Percentiles rank a stretch among this genome's conserved stretches.
phyloP scores from a whole-genome alignment of 2,113 vertebrate species.

The Neodon shergylaensis region DNA sequence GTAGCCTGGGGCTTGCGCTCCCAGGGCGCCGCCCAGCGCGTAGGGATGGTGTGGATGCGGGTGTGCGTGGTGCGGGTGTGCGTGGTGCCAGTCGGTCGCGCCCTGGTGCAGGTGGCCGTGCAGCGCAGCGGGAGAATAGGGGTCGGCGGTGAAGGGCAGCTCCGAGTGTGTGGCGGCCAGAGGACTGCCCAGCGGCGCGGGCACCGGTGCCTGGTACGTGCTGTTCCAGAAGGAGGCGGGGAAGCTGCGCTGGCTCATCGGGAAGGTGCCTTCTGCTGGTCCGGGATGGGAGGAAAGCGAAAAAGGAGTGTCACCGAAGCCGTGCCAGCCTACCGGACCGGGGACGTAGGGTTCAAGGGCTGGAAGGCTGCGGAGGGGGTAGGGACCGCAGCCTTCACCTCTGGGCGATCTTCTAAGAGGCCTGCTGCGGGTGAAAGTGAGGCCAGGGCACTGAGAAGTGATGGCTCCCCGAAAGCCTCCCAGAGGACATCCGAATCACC shows the following conservation, averaged over 20 bases:
- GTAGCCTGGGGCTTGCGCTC: constrained; percentile 91
- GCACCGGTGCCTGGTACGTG: constrained; percentile 91
- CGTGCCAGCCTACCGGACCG: not conserved
- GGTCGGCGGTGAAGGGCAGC: constrained; percentile 92
- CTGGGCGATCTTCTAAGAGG: not conserved
- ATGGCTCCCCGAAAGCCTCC: not conserved
- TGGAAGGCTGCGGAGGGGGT: not conserved
- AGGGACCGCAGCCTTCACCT: not conserved
- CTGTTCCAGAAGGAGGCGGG: constrained; percentile 99
- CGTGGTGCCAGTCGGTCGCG: constrained; percentile 93
- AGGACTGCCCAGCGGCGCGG: constrained; percentile 85
- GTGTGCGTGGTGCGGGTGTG: constrained; percentile 92
- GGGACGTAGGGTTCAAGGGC: fast-evolving
- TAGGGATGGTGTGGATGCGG: constrained; percentile 91
- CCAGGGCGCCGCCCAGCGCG: constrained; percentile 89
- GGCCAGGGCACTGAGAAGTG: not conserved
- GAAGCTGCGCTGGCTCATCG: constrained; percentile 98
- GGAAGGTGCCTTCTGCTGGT: constrained; percentile 92
- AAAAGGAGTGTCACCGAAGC: not conserved
- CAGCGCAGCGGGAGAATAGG: constrained; percentile 91
- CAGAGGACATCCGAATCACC: not conserved
- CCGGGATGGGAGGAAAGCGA: not conserved
- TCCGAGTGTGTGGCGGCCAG: constrained; percentile 90
- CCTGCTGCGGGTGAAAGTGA: not conserved
- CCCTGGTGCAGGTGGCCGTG: constrained; percentile 96